Evolutionary conservation across 2,888 invertebrate species (phyloP).

Genomic region (Chloroclystis v-ata): DNA sequence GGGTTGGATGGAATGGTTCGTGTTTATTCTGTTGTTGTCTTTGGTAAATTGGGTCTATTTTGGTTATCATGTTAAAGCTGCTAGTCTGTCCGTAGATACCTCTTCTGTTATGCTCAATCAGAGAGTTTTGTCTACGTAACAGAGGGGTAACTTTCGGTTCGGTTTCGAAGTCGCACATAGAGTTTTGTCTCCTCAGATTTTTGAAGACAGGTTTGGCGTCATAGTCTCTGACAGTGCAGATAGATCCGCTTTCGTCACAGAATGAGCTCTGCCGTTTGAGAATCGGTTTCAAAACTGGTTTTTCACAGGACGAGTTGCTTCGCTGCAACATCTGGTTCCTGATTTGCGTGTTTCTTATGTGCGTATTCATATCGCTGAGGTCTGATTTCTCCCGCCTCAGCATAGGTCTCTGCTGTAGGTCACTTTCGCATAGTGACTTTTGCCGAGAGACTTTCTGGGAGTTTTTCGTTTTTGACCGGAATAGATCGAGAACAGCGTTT

Average conservation of each 20-base stretch:
- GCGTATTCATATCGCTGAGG: constrained; percentile 61
- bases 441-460: constrained; percentile 73
- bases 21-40: constrained; percentile 72
- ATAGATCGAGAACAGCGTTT: constrained; percentile 74
- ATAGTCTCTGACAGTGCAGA: constrained; percentile 69
- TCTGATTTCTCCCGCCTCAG: constrained; percentile 72
- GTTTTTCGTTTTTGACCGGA: constrained; percentile 74
- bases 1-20: constrained; percentile 72
- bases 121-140: constrained; percentile 74
- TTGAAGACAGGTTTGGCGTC: constrained; percentile 65
- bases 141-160: constrained; percentile 77
- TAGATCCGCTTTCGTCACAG: constrained; percentile 69
- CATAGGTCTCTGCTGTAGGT: constrained; percentile 68
- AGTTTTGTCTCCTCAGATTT: constrained; percentile 65
- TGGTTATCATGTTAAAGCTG: constrained; percentile 76
- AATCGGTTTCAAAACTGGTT: constrained; percentile 67
- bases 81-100: constrained; percentile 68
- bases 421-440: constrained; percentile 72
- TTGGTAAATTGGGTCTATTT: constrained; percentile 78
- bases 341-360: constrained; percentile 66
- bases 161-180: constrained; percentile 75
- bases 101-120: constrained; percentile 73
- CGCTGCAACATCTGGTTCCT: constrained; percentile 71
- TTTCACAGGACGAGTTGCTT: constrained; percentile 74
- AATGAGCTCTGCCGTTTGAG: constrained; percentile 74